Base-by-base conservation (phyloP, 2,113 vertebrate genomes). In the Salvator merianae region DNA sequence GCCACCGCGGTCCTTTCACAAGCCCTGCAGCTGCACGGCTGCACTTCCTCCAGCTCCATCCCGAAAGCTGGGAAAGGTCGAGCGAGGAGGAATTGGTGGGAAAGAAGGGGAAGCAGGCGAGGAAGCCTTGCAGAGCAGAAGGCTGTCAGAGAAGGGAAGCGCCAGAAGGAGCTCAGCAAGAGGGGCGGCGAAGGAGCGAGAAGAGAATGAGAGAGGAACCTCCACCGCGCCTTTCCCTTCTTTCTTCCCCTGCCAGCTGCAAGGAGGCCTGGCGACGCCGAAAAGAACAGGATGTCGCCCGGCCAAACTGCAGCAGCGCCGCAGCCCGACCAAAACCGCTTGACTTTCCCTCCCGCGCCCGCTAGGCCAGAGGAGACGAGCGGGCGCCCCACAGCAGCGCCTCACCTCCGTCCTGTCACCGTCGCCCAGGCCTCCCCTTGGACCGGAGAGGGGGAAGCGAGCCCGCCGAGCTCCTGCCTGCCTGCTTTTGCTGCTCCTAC, bases 371-470 rank as follows among this genome's bases (percentile, higher is more conserved):
- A 18, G 10, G 3, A 20, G 62, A 24, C 0, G 16, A 1, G 55
- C 55, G 7, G 10, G 30, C 3, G 30, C 7, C 8, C 1, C 3
- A 2, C 0, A 5, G 0, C 3, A 13, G 0, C 26, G 1, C 22
- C 69, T 76, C 40, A 4, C 14, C 6, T 63, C 1, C 63, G 63
- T 26, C 55, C 73, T 12, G 43, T 68, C 73, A 55, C 40, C 2
- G 59, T n/a, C 84, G 62, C 32, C 50, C 5, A 14, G 62, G 28
- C 63, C 30, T 30, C 78, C 55, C 55, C 55, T 59, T 20, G 55
- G 14, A 20, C 14, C 55, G 55, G 14, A 59, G 55, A n/a, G 55
- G 20, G 20, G 55, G 55, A 59, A 20, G 7, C 53, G 53, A 55
- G 12, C 12, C 53, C 10, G 30, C 47, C 62, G 26, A 36, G 62